These are phyloP conservation scores for Megaptera novaeangliae DNA, from an alignment of 2,113 vertebrate genomes.

Conservation along the genomic window DNA sequence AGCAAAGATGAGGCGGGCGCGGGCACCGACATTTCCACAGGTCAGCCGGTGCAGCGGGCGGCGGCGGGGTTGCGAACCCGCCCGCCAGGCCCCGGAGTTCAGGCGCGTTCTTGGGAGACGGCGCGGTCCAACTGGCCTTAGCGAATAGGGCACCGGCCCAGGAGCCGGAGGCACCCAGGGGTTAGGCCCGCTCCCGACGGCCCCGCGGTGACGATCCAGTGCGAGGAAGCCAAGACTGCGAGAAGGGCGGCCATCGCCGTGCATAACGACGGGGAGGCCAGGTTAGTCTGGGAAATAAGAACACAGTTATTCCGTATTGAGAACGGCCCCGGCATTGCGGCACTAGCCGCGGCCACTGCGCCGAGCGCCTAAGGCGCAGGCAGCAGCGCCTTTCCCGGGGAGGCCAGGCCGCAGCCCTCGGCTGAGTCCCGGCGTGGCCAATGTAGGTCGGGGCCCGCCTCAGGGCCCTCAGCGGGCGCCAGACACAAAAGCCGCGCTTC, in stretches of 20 bases:
- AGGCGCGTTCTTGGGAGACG: not conserved
- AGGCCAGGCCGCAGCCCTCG: not conserved
- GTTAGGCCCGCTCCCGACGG: not conserved
- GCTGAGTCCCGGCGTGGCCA: not conserved
- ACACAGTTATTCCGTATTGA: not conserved
- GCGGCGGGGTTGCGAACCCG: not conserved
- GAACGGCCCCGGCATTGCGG: not conserved
- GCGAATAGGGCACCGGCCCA: not conserved
- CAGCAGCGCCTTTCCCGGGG: not conserved
- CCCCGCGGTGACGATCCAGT: not conserved
- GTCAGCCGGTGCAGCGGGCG: not conserved
- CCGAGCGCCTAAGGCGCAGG: not conserved
- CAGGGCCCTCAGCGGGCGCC: not conserved
- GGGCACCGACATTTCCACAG: not conserved
- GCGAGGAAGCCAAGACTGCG: not conserved
- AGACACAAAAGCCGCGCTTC: constrained; percentile 31
- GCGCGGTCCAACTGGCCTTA: not conserved
- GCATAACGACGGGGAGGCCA: not conserved
- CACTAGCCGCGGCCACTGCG: not conserved
- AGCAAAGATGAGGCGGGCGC: not conserved
- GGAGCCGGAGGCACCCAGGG: not conserved
- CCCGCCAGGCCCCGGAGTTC: not conserved
- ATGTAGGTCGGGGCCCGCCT: not conserved
- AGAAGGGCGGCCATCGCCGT: not conserved
- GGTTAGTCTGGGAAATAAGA: constrained; percentile 51